A percentile compares a stretch with the other conserved stretches of the same genome.
These are phyloP conservation scores for Palythoa heliodiscus DNA, from an alignment of 92 coral and sea anemone genomes.

Conservation along the genomic window DNA sequence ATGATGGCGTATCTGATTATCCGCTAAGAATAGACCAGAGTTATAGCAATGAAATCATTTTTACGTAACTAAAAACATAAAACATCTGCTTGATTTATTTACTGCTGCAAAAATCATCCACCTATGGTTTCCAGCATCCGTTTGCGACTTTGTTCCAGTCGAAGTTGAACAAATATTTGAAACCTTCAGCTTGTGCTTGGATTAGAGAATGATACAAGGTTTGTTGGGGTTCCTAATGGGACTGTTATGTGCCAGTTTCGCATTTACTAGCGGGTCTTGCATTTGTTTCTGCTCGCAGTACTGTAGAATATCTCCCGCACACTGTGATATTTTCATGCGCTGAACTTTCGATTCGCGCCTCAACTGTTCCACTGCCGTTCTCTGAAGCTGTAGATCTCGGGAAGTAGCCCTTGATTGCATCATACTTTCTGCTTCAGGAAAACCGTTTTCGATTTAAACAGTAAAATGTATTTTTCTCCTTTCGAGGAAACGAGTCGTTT, in stretches of 20 bases:
- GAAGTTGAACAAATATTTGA: conserved; percentile 18
- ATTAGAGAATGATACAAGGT: conserved; percentile 50
- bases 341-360: conserved; percentile 75
- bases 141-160: neutral
- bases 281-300: conserved; percentile 77
- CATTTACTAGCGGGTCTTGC: conserved; percentile 71
- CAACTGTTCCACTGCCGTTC: conserved; percentile 76
- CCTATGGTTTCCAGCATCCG: neutral
- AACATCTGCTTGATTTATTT: neutral
- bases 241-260: conserved; percentile 69
- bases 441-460: neutral
- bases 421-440: neutral
- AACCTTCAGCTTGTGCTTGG: conserved; percentile 3
- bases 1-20: neutral
- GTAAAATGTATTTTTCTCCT: neutral
- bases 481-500: neutral
- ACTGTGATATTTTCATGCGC: conserved; percentile 74
- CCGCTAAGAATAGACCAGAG: neutral
- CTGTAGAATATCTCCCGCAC: conserved; percentile 74
- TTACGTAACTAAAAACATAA: neutral
- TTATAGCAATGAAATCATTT: neutral
- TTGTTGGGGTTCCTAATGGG: conserved; percentile 68
- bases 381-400: conserved; percentile 72
- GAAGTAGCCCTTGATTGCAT: conserved; percentile 28
- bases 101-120: neutral